phyloP scores from a whole-genome alignment of 2,888 invertebrate species.

The Craniophora ligustri region DNA sequence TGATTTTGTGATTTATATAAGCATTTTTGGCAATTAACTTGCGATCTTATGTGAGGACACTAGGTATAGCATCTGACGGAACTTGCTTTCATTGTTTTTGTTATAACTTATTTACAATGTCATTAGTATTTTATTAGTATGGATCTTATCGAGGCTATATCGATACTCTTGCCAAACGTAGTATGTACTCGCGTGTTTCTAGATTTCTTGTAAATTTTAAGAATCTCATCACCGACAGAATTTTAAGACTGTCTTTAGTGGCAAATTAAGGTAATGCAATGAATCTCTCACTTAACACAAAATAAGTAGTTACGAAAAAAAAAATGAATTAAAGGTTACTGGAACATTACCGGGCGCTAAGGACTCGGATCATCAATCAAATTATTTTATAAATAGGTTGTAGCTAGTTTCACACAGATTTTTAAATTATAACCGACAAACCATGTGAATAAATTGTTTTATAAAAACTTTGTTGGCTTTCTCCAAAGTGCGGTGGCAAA shows the following conservation, averaged over 20 bases:
- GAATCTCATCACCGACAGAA: conserved; percentile 67
- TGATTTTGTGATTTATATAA: conserved; percentile 74
- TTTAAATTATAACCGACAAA: conserved; percentile 33
- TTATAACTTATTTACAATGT: conserved; percentile 52
- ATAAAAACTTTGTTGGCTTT: conserved; percentile 53
- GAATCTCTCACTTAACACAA: conserved; percentile 66
- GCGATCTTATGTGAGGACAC: conserved; percentile 46
- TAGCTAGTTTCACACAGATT: conserved; percentile 47
- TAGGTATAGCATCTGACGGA: conserved; percentile 52
- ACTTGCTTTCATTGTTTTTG: conserved; percentile 63
- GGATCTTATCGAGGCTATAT: conserved; percentile 65
- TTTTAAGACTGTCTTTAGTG: conserved; percentile 73
- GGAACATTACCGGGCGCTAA: conserved; percentile 25
- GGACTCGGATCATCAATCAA: conserved; percentile 40
- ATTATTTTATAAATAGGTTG: conserved; percentile 36
- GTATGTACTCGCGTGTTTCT: conserved; percentile 57
- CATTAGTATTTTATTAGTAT: conserved; percentile 48
- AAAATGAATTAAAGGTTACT: conserved; percentile 36
- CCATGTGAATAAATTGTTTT: conserved; percentile 44
- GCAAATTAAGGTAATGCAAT: conserved; percentile 68
- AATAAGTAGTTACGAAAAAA: conserved; percentile 43
- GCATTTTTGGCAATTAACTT: conserved; percentile 76
- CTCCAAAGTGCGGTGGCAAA: conserved; percentile 43
- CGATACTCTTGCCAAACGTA: conserved; percentile 73
- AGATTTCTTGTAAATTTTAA: conserved; percentile 50